These are phyloP conservation scores for human DNA, from an alignment of 2,113 vertebrate genomes.

Conservation along the genomic window GRCh38 chr2:66747501-66748000, in stretches of 20 bases:
- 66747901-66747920: neutral
- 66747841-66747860: neutral
- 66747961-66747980: neutral
- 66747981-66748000: neutral
- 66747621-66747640: neutral
- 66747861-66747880: neutral
- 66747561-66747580: neutral
- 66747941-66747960: neutral
- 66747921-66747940: neutral
- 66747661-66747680: neutral
- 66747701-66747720: neutral
- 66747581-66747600: neutral
- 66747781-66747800: neutral
- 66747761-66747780: slow-evolving; percentile 51
- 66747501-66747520: neutral
- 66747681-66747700: neutral
- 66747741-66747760: neutral
- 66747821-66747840: neutral
- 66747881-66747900: neutral
- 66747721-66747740: neutral
- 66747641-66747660: neutral
- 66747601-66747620: neutral
- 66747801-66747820: neutral
- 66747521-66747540: neutral
- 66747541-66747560: neutral